phyloP scores from a whole-genome alignment of 53 echinoderm and acorn worm genomes.

The Antedon mediterranea region DNA sequence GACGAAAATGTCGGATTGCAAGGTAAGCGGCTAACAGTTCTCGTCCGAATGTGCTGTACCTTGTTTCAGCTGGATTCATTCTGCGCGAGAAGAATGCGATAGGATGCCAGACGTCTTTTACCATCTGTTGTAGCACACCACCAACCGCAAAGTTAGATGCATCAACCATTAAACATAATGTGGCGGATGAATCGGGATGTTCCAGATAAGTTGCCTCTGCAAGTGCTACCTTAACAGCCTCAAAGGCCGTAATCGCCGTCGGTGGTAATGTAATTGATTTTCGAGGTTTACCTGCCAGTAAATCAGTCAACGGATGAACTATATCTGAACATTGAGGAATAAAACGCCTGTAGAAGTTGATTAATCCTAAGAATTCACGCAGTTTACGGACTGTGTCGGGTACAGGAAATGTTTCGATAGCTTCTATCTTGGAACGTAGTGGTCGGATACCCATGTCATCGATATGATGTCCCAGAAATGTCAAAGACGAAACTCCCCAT shows the following conservation, averaged over 20 bases:
- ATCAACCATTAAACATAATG: conserved; percentile 9
- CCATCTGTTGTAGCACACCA: too few relatives aligned
- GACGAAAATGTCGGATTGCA: conserved; percentile 12
- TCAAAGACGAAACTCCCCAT: neutral
- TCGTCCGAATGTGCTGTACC: conserved; percentile 29
- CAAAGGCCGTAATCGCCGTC: neutral
- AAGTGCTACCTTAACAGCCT: conserved; percentile 2
- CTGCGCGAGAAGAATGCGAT: too few relatives aligned
- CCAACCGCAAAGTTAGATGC: conserved; percentile 18
- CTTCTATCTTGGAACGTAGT: neutral
- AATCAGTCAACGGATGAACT: conserved; percentile 19
- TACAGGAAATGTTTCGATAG: conserved; percentile 1
- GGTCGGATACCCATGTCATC: neutral
- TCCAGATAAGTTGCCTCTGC: conserved; percentile 11
- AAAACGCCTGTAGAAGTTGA: conserved; percentile 8
- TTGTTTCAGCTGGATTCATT: conserved; percentile 14
- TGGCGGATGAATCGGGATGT: conserved; percentile 8
- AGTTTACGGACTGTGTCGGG: neutral
- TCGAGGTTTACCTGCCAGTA: conserved; percentile 2
- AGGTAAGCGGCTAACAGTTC: conserved; percentile 11
- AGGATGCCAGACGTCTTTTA: conserved; percentile 9
- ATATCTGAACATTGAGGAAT: conserved; percentile 9
- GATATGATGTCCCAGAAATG: conserved; percentile 27
- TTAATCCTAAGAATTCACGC: neutral
- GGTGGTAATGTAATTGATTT: neutral